phyloP scores from a whole-genome alignment of 2,113 vertebrate genomes.

The Atrichornis clamosus region DNA sequence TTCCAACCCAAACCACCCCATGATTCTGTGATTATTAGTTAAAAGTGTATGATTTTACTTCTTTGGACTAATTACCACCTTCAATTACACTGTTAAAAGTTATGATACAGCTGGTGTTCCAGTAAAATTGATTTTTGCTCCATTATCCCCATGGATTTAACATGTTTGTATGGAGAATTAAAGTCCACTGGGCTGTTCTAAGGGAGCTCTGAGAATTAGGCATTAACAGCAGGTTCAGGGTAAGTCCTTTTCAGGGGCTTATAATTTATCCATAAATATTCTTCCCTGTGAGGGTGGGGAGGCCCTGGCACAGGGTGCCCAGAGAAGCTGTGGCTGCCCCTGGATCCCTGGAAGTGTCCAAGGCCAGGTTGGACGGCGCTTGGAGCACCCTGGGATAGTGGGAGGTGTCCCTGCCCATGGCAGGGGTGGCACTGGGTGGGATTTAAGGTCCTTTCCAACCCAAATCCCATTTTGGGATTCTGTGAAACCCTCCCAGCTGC shows the following conservation, averaged over 20 bases:
- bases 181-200: not conserved
- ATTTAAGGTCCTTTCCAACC: not conserved
- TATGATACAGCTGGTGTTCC: not conserved
- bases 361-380: not conserved
- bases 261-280: not conserved
- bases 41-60: not conserved
- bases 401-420: not conserved
- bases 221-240: not conserved
- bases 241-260: not conserved
- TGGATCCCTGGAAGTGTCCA: not conserved
- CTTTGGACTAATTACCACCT: not conserved
- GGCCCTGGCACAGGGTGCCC: not conserved
- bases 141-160: not conserved
- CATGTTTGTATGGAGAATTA: not conserved
- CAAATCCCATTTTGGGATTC: not conserved
- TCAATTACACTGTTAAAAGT: not conserved
- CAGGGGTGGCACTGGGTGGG: accelerated
- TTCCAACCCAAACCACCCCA: not conserved
- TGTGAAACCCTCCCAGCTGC: not conserved
- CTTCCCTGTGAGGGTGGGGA: not conserved
- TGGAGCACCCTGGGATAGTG: not conserved
- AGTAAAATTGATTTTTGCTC: not conserved
- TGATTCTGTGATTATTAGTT: not conserved
- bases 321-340: not conserved
- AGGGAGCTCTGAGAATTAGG: not conserved